Evolutionary conservation across 2,888 invertebrate genomes (phyloP).

Genomic region (Aleiodes alternator): DNA sequence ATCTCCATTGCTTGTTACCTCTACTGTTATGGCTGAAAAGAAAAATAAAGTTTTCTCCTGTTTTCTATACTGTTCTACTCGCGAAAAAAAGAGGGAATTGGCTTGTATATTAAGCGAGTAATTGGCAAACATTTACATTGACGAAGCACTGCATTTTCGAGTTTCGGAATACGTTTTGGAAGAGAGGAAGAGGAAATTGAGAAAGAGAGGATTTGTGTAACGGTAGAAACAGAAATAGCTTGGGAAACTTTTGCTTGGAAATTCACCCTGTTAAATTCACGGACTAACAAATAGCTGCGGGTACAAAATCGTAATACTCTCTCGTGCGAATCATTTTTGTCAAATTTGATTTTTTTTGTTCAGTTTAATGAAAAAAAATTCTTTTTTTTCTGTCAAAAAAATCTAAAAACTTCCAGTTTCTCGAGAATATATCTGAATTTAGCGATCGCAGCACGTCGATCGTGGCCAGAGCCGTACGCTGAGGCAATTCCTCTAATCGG

Average conservation of each 20-base stretch:
- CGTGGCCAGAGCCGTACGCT: too few relatives aligned
- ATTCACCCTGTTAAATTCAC: background rate
- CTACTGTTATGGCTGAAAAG: constrained; percentile 36
- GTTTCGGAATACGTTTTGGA: too few relatives aligned
- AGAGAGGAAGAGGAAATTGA: background rate
- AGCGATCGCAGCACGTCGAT: too few relatives aligned
- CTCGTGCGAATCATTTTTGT: background rate
- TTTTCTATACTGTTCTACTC: constrained; percentile 40
- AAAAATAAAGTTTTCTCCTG: constrained; percentile 59
- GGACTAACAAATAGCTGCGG: constrained; percentile 6
- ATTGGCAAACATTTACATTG: constrained; percentile 54
- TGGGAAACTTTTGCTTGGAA: constrained; percentile 46
- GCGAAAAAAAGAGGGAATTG: constrained; percentile 35
- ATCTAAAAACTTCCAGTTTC: too few relatives aligned
- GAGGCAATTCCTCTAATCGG: too few relatives aligned
- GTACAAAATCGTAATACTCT: background rate
- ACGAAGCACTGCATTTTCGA: background rate
- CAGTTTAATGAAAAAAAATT: too few relatives aligned
- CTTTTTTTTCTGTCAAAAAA: too few relatives aligned
- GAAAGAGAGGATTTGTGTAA: constrained; percentile 32
- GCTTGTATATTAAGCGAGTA: constrained; percentile 51
- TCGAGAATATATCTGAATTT: too few relatives aligned
- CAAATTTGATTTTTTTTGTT: too few relatives aligned
- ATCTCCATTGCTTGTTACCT: too few relatives aligned
- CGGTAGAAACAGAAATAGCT: constrained; percentile 47